Evolutionary conservation across 2,113 vertebrate genomes (phyloP), one percentile per base, ranked within the genome.

Genomic region (Myiozetetes cayanensis): DNA sequence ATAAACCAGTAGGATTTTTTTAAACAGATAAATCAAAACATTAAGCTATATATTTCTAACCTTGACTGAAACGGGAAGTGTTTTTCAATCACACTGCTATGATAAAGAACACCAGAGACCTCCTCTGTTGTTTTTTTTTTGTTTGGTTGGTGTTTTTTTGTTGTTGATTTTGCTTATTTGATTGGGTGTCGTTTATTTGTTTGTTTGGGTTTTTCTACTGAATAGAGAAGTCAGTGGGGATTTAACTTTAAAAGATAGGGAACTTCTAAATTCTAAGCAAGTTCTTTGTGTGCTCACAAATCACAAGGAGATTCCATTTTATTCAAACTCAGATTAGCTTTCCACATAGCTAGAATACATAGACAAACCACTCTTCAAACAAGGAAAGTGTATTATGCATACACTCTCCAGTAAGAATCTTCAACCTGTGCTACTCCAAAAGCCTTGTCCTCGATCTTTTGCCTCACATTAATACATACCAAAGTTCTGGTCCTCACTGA

Each of bases 401-500:
- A 28, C 18, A 9, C 4, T 76, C 5, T 61, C 12, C 16, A 58
- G 14, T 8, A 78, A 89, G 35, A 56, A 24, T 30, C 5, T 44
- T 46, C 67, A 43, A 55, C 30, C 23, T 23, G 4, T 58, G 28
- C 21, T 56, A 17, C 21, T 74, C 47, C 44, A n/a, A 94, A 89
- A 80, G 14, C 37, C n/a, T 67, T 33, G 6, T 20, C 6, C 46
- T 50, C 33, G 8, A 47, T 6, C 3, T 89, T 84, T 68, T 44
- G 30, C 37, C 19, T 90, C 43, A 52, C 8, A 30, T 11, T 52
- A 56, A 84, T 68, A 94, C 97, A 1, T 97, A 99, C 98, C 98
- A 99, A 96, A 5, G 97, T 98, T 75, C 98, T 98, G 58, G 98
- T 98, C 59, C 96, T 98, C 67, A 98, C 95, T 78, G 98, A 94